A percentile compares a stretch with the other conserved stretches of the same genome.
Evolutionary conservation across 2,888 invertebrate species (phyloP).

Genomic region (Pardosa pseudoannulata): DNA sequence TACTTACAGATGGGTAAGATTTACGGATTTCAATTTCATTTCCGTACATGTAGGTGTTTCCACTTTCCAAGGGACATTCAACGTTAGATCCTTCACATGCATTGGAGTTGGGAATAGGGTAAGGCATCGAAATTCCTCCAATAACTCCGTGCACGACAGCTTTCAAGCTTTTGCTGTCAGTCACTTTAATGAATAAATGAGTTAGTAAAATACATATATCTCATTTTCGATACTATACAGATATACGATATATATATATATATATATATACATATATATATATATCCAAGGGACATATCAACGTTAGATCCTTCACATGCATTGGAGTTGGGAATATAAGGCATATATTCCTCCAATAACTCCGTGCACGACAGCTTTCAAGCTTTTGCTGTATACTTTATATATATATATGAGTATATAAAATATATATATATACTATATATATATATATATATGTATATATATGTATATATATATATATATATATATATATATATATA

Average conservation of each 20-base stretch:
- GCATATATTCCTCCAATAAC: slow-evolving; percentile 39
- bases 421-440: too few relatives aligned
- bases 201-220: too few relatives aligned
- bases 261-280: too few relatives aligned
- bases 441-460: too few relatives aligned
- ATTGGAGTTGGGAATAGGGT: slow-evolving; percentile 44
- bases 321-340: slow-evolving; percentile 41
- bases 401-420: too few relatives aligned
- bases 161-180: slow-evolving; percentile 28
- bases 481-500: too few relatives aligned
- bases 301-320: slow-evolving; percentile 39
- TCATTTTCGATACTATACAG: too few relatives aligned
- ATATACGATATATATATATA: too few relatives aligned
- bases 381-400: slow-evolving; percentile 23
- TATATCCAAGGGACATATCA: slow-evolving; percentile 50
- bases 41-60: slow-evolving; percentile 20
- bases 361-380: slow-evolving; percentile 38
- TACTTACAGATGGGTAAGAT: slow-evolving; percentile 53
- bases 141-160: slow-evolving; percentile 42
- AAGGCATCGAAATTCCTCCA: slow-evolving; percentile 39
- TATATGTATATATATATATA: too few relatives aligned
- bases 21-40: slow-evolving; percentile 55
- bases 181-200: too few relatives aligned
- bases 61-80: slow-evolving; percentile 47
- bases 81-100: slow-evolving; percentile 39